Evolutionary conservation across 1,140 invertebrate species (phyloP).

Genomic region (Medauroidea extradentata): DNA sequence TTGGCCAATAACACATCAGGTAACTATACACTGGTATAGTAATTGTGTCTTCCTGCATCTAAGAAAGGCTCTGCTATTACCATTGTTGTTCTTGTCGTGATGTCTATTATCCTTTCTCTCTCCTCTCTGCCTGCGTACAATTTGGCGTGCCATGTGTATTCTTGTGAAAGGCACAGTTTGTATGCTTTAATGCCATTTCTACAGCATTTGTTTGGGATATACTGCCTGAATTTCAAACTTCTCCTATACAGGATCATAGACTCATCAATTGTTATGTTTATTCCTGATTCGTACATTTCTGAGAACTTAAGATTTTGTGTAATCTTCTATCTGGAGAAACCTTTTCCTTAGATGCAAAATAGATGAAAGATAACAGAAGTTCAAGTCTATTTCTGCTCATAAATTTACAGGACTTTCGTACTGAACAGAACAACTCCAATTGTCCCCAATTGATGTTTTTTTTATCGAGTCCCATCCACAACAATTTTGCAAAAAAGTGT

Average conservation of each 20-base stretch:
- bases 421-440: constrained; percentile 8
- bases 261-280: constrained; percentile 42
- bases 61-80: constrained; percentile 19
- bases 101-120: constrained; percentile 3
- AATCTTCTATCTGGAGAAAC: too few relatives aligned
- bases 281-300: constrained; percentile 20
- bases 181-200: constrained; percentile 41
- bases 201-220: constrained; percentile 39
- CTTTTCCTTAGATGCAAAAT: constrained; percentile 8
- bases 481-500: too few relatives aligned
- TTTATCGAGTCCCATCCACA: too few relatives aligned
- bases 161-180: constrained; percentile 30
- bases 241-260: constrained; percentile 39
- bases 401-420: constrained; percentile 2
- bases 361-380: constrained; percentile 8
- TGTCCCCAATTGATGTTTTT: background rate
- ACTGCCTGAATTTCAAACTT: constrained; percentile 38
- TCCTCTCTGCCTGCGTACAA: constrained; percentile 29
- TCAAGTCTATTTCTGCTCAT: constrained; percentile 13
- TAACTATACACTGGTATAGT: constrained; percentile 24
- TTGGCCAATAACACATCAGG: constrained; percentile 16
- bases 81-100: constrained; percentile 13
- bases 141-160: constrained; percentile 28
- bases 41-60: constrained; percentile 29
- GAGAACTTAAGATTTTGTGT: constrained; percentile 16